Percentiles rank a stretch among this genome's conserved stretches.
Evolutionary conservation across 2,113 vertebrate genomes (phyloP).

Genomic region (Bostrychus sinensis): DNA sequence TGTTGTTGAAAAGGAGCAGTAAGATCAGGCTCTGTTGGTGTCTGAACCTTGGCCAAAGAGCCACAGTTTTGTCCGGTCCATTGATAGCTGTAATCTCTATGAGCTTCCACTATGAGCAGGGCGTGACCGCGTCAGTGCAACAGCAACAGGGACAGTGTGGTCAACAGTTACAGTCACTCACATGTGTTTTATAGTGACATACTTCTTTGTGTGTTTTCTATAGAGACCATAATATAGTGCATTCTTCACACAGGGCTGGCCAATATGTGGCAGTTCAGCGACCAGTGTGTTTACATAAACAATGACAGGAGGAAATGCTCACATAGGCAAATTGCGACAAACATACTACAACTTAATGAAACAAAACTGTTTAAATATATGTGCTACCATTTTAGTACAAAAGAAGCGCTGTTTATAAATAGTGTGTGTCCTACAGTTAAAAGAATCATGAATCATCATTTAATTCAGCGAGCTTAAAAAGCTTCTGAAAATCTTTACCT

Average conservation of each 20-base stretch:
- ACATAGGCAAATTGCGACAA: background rate
- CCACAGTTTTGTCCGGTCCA: slow-evolving; percentile 16
- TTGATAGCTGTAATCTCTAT: slow-evolving; percentile 58
- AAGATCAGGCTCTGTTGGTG: slow-evolving; percentile 17
- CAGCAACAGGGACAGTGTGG: slow-evolving; percentile 32
- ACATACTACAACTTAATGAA: too few species aligned
- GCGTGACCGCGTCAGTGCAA: slow-evolving; percentile 35
- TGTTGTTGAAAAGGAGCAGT: background rate
- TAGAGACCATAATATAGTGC: background rate
- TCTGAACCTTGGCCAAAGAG: slow-evolving; percentile 58
- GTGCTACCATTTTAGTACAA: too few species aligned
- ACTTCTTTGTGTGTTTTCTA: slow-evolving; percentile 14
- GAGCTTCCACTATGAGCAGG: slow-evolving; percentile 22
- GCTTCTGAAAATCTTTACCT: background rate
- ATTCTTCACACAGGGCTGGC: background rate
- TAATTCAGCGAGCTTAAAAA: background rate
- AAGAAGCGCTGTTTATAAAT: too few species aligned
- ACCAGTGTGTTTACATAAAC: too few species aligned
- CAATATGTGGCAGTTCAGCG: background rate
- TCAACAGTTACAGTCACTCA: slow-evolving; percentile 12
- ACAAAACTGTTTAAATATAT: too few species aligned
- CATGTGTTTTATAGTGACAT: slow-evolving; percentile 18
- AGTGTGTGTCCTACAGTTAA: too few species aligned
- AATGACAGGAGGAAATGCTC: background rate
- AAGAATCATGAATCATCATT: too few species aligned